Percentiles rank a stretch among this genome's conserved stretches.
phyloP scores from a whole-genome alignment of 2,888 invertebrate species.

The Sphecodes monilicornis region DNA sequence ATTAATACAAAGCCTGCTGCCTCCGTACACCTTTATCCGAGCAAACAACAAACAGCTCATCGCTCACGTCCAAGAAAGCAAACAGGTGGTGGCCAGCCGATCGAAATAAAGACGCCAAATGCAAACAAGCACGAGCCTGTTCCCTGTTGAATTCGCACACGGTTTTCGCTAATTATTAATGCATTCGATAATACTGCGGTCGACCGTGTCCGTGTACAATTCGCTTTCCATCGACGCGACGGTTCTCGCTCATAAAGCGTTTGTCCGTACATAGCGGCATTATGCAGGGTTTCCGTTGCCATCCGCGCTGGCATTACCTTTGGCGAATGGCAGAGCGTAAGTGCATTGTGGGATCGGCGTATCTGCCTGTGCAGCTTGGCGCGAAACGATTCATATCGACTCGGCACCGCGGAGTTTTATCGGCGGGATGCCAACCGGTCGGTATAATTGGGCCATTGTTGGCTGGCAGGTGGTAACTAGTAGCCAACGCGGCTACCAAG shows the following conservation, averaged over 20 bases:
- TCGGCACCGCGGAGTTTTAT: slow-evolving; percentile 75
- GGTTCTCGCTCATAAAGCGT: not conserved
- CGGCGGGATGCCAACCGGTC: slow-evolving; percentile 66
- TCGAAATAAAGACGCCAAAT: not conserved
- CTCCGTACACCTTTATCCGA: not conserved
- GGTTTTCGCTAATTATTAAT: not conserved
- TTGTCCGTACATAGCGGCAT: slow-evolving; percentile 66
- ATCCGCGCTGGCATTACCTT: slow-evolving; percentile 63
- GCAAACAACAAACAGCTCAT: not conserved
- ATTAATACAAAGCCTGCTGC: not conserved
- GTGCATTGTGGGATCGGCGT: slow-evolving; percentile 52
- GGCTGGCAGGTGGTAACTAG: slow-evolving; percentile 70
- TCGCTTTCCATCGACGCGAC: not conserved
- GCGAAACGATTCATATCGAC: slow-evolving; percentile 74
- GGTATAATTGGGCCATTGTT: slow-evolving; percentile 81
- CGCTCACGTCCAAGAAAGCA: not conserved
- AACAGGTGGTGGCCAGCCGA: not conserved
- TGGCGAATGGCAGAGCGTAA: slow-evolving; percentile 29
- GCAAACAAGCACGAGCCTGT: not conserved
- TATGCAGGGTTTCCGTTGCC: slow-evolving; percentile 53
- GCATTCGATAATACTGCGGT: not conserved
- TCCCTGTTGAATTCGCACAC: not conserved
- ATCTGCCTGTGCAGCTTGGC: slow-evolving; percentile 34
- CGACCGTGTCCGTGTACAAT: not conserved
- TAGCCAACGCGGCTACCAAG: slow-evolving; percentile 44